These are phyloP conservation scores for Paratrypauchen microcephalus DNA, from an alignment of 2,797 vertebrate genomes.

Conservation along the genomic window DNA sequence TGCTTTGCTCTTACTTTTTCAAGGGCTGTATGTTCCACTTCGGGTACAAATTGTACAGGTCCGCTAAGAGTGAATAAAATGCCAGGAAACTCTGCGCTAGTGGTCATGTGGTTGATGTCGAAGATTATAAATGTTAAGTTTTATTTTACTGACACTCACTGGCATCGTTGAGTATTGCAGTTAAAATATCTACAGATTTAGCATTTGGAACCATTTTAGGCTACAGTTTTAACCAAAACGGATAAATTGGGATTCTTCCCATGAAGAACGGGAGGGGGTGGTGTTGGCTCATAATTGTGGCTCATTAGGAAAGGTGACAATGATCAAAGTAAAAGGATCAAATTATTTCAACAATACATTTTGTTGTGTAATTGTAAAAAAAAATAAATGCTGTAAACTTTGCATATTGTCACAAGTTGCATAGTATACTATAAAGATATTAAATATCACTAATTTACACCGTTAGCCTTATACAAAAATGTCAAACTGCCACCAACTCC, in stretches of 20 bases:
- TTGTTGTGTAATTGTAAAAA: background rate
- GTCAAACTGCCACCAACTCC: background rate
- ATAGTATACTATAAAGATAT: background rate
- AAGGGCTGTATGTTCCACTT: constrained; percentile 88
- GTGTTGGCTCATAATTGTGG: too few species aligned
- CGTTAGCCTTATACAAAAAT: background rate
- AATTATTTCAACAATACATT: background rate
- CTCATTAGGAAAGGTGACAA: too few species aligned
- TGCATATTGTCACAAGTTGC: background rate
- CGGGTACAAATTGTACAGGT: constrained; percentile 90
- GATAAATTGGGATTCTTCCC: background rate
- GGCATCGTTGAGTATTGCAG: constrained; percentile 39
- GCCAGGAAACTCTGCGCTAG: constrained; percentile 72
- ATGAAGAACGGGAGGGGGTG: too few species aligned
- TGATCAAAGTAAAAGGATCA: background rate
- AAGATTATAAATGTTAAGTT: background rate
- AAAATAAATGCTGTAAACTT: too few species aligned
- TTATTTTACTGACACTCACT: constrained; percentile 41
- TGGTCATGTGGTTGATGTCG: constrained; percentile 14
- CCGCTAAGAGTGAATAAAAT: constrained; percentile 82
- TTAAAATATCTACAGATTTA: background rate
- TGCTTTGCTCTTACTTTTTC: constrained; percentile 91
- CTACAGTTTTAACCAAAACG: background rate
- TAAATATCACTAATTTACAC: background rate
- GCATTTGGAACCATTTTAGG: background rate